Conservation (phyloP, 1,140 invertebrate genomes). For the Palaemon carinicauda region DNA sequence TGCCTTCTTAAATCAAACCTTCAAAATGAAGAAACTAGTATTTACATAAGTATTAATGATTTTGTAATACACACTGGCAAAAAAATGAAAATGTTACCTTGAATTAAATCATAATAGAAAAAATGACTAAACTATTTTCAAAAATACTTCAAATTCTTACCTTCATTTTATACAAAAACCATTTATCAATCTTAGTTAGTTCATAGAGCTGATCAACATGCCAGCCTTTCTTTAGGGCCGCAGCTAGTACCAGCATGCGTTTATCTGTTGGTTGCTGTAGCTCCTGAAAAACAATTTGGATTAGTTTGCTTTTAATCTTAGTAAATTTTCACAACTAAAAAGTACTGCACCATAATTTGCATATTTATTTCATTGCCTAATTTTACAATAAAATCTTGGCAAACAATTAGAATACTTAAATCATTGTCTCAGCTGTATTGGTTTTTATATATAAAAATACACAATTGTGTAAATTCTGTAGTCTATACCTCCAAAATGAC, state of each 20-base stretch:
- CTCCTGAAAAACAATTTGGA: slow-evolving; percentile 31
- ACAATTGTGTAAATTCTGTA: no score
- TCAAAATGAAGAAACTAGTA: no score
- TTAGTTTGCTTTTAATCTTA: not conserved
- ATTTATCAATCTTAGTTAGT: slow-evolving; percentile 95
- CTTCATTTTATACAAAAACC: slow-evolving; percentile 96
- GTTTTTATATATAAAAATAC: no score
- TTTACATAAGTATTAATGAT: no score
- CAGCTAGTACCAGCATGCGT: slow-evolving; percentile 94
- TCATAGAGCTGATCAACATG: slow-evolving; percentile 84
- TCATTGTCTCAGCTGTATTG: no score
- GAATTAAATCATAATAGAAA: not conserved
- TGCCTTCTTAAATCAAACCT: no score
- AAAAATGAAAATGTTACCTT: not conserved
- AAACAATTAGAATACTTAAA: no score
- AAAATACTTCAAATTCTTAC: not conserved
- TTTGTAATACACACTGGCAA: not conserved
- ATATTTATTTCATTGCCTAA: no score
- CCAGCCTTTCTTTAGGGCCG: slow-evolving; percentile 83
- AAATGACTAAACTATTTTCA: not conserved
- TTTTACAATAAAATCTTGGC: no score
- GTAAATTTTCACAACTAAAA: not conserved
- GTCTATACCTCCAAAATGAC: no score
- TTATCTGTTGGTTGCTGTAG: slow-evolving; percentile 94
- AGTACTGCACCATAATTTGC: no score